A percentile compares a stretch with the other conserved stretches of the same genome.
Evolutionary conservation across 2,888 invertebrate species (phyloP).

Genomic region (Drosophila meridionalis): DNA sequence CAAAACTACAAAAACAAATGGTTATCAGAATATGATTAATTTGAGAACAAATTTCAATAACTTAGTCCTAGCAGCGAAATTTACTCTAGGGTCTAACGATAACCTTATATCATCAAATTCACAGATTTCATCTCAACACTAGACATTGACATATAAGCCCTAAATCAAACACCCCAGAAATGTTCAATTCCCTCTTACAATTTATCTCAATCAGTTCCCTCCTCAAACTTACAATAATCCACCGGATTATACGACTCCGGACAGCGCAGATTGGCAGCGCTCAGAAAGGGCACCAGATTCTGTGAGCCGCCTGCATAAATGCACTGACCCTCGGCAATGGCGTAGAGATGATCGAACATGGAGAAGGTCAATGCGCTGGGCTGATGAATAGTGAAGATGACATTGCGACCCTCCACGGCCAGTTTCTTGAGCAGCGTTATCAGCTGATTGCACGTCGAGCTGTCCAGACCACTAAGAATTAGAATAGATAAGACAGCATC

Average conservation of each 20-base stretch:
- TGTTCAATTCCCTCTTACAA: not conserved
- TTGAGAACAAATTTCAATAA: not conserved
- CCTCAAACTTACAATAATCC: slow-evolving; percentile 90
- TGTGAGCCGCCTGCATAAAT: slow-evolving; percentile 92
- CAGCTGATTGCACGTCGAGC: slow-evolving; percentile 93
- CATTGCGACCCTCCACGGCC: slow-evolving; percentile 93
- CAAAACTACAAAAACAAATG: not conserved
- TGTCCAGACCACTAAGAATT: slow-evolving; percentile 90
- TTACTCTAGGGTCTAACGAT: not conserved
- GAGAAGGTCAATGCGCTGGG: slow-evolving; percentile 94
- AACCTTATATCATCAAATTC: not conserved
- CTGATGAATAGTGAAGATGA: slow-evolving; percentile 96
- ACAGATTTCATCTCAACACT: too few species aligned
- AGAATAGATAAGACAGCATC: not conserved
- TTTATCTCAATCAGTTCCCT: not conserved
- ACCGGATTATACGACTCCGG: slow-evolving; percentile 96
- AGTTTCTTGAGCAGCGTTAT: slow-evolving; percentile 92
- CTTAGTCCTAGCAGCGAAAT: not conserved
- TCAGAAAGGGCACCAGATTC: slow-evolving; percentile 91
- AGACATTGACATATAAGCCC: not conserved
- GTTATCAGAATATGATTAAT: not conserved
- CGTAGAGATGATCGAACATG: slow-evolving; percentile 95
- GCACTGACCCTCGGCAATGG: slow-evolving; percentile 92
- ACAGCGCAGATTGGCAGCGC: slow-evolving; percentile 89
- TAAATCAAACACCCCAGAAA: not conserved